Base-by-base conservation (phyloP, 2,797 vertebrate genomes). In the Lacerta bilineata region DNA sequence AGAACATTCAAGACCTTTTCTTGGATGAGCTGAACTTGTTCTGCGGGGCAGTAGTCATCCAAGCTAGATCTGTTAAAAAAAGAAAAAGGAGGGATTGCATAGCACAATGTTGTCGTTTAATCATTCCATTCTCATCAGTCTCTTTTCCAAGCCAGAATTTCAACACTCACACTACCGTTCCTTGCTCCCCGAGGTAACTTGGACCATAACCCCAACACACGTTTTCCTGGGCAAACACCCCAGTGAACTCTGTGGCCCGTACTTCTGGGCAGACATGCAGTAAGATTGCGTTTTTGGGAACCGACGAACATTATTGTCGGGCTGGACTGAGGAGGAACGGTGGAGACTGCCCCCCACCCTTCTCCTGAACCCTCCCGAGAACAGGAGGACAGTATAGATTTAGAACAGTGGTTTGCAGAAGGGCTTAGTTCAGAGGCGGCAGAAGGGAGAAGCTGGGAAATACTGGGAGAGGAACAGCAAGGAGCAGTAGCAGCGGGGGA, bases 41-140 rank as follows among this genome's bases (percentile, higher is more conserved):
- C 97, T 29, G 96, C 93, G 59, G 99, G 99, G 90, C 99, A 99
- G 92, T 99, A 99, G 59, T 99, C 99, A 96, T 99, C 99, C 66
- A 99, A 96, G 96, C 98, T 99, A 82, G 98, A 99, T 92, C 99
- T 99, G 95, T 6, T 13, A 93, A 41, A 11, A 23, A 61, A 64
- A 3, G 2, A 41, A 84, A n/a, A 46, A 43, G 8, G 7, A 15
- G 29, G 78, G 29, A 15, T 36, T 55, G 41, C 13, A 72, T 72
- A 61, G 33, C 11, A 7, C 64, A 80, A 8, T 29, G 9, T 3
- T 33, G 27, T 29, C 90, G 39, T 86, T 33, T 61, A 46, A 85
- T 90, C 74, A 83, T 8, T 15, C n/a, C 4, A 50, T 41, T 23
- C 8, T 8, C 25, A 68, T 68, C 25, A 0, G 18, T 68, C 20